phyloP scores from a whole-genome alignment of 2,113 vertebrate genomes.

The Elachura formosa region DNA sequence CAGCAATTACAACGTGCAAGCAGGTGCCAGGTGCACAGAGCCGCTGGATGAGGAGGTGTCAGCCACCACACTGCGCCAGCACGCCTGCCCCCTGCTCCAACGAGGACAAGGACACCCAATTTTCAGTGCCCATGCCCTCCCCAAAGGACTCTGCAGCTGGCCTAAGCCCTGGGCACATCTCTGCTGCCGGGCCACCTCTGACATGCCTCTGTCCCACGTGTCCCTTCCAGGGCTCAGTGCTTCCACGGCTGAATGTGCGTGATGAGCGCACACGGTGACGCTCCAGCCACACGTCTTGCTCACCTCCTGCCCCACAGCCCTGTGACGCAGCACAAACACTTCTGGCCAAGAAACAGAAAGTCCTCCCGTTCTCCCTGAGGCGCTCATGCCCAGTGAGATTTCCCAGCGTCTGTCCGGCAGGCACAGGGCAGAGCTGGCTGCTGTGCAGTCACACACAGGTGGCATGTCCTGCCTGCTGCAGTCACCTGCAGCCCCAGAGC shows the following conservation, averaged over 20 bases:
- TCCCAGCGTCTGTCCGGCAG: accelerated
- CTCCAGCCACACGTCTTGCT: not conserved
- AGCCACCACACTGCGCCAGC: accelerated
- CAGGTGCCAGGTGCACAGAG: not conserved
- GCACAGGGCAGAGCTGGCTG: not conserved
- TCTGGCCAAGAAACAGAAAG: not conserved
- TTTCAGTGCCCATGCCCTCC: accelerated
- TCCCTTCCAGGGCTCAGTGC: not conserved
- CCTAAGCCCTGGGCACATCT: not conserved
- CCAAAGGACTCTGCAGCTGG: not conserved
- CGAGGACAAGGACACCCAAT: not conserved
- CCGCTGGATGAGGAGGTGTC: not conserved
- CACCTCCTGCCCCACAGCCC: not conserved
- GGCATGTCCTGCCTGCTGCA: accelerated
- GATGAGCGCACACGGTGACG: accelerated
- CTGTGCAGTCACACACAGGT: accelerated
- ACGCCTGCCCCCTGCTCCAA: accelerated
- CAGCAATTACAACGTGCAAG: not conserved
- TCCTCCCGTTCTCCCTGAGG: accelerated
- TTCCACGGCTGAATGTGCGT: accelerated
- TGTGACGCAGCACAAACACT: not conserved
- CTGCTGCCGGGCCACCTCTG: not conserved
- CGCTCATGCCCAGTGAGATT: not conserved
- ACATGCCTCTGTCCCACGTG: accelerated
- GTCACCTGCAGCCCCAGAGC: not conserved